A percentile compares a stretch with the other conserved stretches of the same genome.
Conservation (phyloP, 2,888 invertebrate species). For the Gerris lacustris region DNA sequence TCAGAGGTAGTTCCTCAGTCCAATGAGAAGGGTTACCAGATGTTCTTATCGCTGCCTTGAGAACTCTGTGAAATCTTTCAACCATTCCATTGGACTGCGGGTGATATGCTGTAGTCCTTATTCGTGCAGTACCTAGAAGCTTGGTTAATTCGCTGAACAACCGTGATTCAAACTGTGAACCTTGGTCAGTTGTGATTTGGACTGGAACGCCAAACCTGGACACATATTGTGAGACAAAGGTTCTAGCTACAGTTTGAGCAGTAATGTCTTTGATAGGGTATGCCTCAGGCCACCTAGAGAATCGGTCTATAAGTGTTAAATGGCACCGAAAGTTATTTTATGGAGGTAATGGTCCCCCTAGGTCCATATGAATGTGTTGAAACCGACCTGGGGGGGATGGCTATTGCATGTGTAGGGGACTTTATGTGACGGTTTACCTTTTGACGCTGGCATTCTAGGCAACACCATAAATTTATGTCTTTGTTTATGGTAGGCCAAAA, state of each 20-base stretch:
- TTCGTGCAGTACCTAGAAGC: constrained; percentile 11
- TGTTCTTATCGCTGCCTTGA: constrained; percentile 18
- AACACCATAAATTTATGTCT: constrained; percentile 34
- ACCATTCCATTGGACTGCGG: constrained; percentile 17
- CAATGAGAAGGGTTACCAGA: constrained; percentile 4
- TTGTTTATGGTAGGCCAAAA: constrained; percentile 35
- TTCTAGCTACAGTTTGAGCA: constrained; percentile 35
- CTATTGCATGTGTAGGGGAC: constrained; percentile 30
- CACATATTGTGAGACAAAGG: constrained; percentile 36
- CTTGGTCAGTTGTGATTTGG: constrained; percentile 34
- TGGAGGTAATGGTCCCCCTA: constrained; percentile 28
- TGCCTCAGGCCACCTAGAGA: constrained; percentile 37
- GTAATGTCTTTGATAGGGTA: constrained; percentile 35
- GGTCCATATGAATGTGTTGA: constrained; percentile 34
- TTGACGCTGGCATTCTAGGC: constrained; percentile 33
- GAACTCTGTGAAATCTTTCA: constrained; percentile 18
- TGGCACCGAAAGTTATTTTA: constrained; percentile 30
- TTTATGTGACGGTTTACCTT: constrained; percentile 34
- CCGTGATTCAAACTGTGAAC: constrained; percentile 35
- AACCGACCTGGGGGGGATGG: constrained; percentile 31
- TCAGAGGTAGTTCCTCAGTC: constrained; percentile 15
- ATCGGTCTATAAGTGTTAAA: constrained; percentile 34
- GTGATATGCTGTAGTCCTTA: constrained; percentile 16
- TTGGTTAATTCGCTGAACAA: constrained; percentile 29
- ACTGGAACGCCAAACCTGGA: constrained; percentile 36